Evolutionary conservation across 2,797 vertebrate genomes (phyloP), one percentile per base, ranked within the genome.

Genomic region (Lagocephalus sceleratus): DNA sequence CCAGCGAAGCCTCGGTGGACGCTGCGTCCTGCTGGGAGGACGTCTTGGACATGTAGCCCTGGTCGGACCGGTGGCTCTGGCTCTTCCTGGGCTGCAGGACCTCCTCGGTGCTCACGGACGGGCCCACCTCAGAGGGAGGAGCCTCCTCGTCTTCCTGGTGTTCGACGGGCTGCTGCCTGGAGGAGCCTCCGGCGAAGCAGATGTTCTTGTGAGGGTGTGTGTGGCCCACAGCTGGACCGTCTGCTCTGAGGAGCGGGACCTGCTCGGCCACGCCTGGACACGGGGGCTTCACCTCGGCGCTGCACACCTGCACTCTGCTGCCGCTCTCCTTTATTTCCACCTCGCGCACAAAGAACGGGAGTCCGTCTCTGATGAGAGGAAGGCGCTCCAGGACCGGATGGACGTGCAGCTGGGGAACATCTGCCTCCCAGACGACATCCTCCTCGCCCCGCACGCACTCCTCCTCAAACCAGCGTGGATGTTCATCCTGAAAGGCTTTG

Each of bases 31-130:
- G 87, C 38, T 87, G 88, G 2, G 87, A 90, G 29, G 93, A 92
- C 43, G 83, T 84, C 40, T 89, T 91, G 35, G 96, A 98, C 78
- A 90, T 91, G 57, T 98, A 97, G 50, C 96, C 96, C 61, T 94
- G 95, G 78, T 98, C 95, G 0, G 94, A 97, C 39, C 92, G 92
- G 43, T 83, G 90, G 1, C 86, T 93, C 6, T 85, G 90, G 46
- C 86, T 90, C 47, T 91, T 92, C n/a, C 81, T 83, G 1, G 44
- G 46, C 21, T 65, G 68, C 51, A 68, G 63, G 40, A 71, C 20
- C 51, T 74, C 83, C 5, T 81, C 82, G 14, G 72, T 38, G 66
- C 83, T 84, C 12, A 75, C 35, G 1, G 61, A 60, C 5, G 3
- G 2, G 15, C 11, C 26, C 16, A 42, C 39, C 4, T 68, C 48